phyloP scores from a whole-genome alignment of 2,113 vertebrate genomes.

The Toxotes chatareus region DNA sequence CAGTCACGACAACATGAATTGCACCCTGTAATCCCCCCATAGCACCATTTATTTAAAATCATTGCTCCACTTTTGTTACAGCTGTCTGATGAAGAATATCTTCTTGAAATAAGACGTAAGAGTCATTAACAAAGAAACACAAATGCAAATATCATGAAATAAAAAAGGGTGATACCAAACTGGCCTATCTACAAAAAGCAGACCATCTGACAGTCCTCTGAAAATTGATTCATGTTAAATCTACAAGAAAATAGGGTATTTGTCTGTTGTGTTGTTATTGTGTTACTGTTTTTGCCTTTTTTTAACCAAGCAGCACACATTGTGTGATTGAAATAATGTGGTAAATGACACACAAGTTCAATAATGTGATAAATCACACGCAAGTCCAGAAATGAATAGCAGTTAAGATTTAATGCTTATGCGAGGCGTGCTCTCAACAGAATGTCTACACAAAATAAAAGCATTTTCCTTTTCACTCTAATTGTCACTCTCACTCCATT shows the following conservation, averaged over 20 bases:
- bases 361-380: conserved; percentile 57
- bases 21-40: conserved; percentile 79
- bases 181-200: conserved; percentile 37
- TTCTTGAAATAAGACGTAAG: conserved; percentile 38
- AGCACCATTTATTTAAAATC: conserved; percentile 53
- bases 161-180: conserved; percentile 48
- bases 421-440: conserved; percentile 43
- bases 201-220: conserved; percentile 11
- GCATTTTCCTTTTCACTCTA: conserved; percentile 68
- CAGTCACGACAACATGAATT: conserved; percentile 74
- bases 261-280: conserved; percentile 52
- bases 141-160: conserved; percentile 54
- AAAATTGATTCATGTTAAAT: conserved; percentile 59
- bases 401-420: conserved; percentile 65
- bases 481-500: conserved; percentile 60
- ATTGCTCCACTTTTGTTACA: conserved; percentile 45
- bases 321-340: conserved; percentile 68
- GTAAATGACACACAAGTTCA: conserved; percentile 64
- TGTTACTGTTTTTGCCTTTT: conserved; percentile 34
- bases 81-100: conserved; percentile 38
- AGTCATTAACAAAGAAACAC: conserved; percentile 30
- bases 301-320: conserved; percentile 22
- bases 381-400: conserved; percentile 58
- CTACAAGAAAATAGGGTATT: conserved; percentile 50
- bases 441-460: conserved; percentile 72